phyloP scores from a whole-genome alignment of 1,140 invertebrate species.

The Caerostris darwini region DNA sequence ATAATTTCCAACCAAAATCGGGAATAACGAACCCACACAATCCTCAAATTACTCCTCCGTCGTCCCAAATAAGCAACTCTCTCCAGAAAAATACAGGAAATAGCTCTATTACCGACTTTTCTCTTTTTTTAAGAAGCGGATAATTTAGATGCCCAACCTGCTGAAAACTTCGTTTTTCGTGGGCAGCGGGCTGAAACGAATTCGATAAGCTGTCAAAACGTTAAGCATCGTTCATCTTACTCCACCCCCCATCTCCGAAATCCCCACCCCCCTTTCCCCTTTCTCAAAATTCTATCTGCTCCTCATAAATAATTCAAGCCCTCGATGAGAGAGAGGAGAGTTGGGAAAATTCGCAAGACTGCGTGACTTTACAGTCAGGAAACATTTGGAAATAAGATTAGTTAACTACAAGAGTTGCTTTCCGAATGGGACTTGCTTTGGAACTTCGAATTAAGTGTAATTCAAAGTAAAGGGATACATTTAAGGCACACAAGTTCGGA shows the following conservation, averaged over 20 bases:
- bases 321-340: neutral
- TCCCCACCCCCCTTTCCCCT: neutral
- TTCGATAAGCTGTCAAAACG: constrained; percentile 62
- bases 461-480: neutral
- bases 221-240: constrained; percentile 52
- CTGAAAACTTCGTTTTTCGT: constrained; percentile 10
- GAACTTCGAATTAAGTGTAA: neutral
- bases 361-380: neutral
- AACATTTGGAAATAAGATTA: neutral
- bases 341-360: neutral
- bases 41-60: neutral
- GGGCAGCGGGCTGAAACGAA: constrained; percentile 23
- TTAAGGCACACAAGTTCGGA: too few relatives aligned
- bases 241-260: neutral
- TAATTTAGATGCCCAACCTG: constrained; percentile 2
- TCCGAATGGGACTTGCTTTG: neutral
- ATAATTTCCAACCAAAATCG: too few relatives aligned
- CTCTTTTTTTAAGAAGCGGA: neutral
- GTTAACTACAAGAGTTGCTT: neutral
- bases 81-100: neutral
- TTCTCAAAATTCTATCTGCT: neutral
- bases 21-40: too few relatives aligned
- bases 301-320: constrained; percentile 46
- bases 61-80: neutral
- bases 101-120: neutral